Evolutionary conservation across 2,113 vertebrate genomes (phyloP), one percentile per base, ranked within the genome.

Genomic region (Gobio gobio): DNA sequence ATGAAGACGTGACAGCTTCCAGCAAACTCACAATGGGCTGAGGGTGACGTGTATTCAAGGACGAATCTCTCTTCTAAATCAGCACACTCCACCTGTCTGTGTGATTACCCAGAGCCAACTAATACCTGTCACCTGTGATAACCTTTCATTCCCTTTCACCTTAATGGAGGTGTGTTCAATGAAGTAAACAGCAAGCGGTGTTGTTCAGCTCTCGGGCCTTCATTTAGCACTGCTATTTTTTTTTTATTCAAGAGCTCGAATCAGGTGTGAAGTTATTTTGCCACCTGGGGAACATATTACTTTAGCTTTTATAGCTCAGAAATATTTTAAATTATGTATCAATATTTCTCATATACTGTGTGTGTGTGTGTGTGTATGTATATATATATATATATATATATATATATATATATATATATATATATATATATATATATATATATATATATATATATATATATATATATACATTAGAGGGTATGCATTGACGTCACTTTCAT

Each of bases 91-190:
- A 79, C 22, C 77, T 63, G 77, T 79, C 56, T 79, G 40, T 79
- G 77, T 79, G 77, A 79, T 79, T 79, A 63, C 58, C 51, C 56
- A 43, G 22, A 63, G 77, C 56, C 77, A 18, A 79, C 58, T 59
- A 79, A 79, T 79, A 79, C 77, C 77, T 79, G 77, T 79, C 77
- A 79, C 22, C 56, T 45, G 56, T 63, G 77, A 79, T 79, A 61
- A 61, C 36, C 36, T 61, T 24, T 24, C 33, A n/a, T 18, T 29
- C 10, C 10, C 54, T 78, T 78, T 33, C 77, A 26, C 77, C 36
- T 4, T 61, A 79, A 79, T 63, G 45, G 58, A 79, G 36, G 77
- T 26, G 56, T 33, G 36, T 61, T 63, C 56, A 45, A 43, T 47
- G 77, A 59, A 78, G 33, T 58, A 33, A 78, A 58, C 29, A 58